Conservation (phyloP, 2,888 invertebrate species). For the Tolmerus cingulatus region DNA sequence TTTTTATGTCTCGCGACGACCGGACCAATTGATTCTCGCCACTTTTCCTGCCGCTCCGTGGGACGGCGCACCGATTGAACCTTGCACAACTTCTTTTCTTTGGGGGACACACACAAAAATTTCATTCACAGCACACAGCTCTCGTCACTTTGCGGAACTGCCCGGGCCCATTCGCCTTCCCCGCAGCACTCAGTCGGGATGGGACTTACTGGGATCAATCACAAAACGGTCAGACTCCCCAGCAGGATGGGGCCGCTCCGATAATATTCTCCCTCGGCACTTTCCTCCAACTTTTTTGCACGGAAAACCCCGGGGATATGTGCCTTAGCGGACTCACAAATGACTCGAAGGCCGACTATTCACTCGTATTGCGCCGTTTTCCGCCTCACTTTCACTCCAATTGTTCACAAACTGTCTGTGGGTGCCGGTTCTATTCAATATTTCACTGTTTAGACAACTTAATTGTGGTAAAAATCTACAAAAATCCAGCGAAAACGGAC, state of each 20-base stretch:
- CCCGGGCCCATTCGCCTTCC: not conserved
- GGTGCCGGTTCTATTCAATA: not conserved
- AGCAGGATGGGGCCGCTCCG: not conserved
- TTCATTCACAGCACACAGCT: constrained; percentile 24
- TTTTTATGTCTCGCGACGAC: constrained; percentile 25
- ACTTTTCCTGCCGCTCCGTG: not conserved
- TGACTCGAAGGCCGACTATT: not conserved
- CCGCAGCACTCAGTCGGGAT: not conserved
- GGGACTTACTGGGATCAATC: not conserved
- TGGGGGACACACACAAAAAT: constrained; percentile 8
- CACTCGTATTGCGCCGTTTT: not conserved
- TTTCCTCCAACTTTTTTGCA: constrained; percentile 21
- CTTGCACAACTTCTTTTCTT: constrained; percentile 42
- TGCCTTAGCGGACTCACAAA: not conserved
- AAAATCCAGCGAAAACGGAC: constrained; percentile 43
- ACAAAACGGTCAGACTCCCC: not conserved
- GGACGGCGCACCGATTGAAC: not conserved
- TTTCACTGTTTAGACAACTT: constrained; percentile 8
- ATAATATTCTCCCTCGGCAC: not conserved
- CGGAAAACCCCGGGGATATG: constrained; percentile 36
- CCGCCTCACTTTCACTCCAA: not conserved
- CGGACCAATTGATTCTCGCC: not conserved
- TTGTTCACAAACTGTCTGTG: constrained; percentile 12
- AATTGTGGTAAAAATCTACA: constrained; percentile 39
- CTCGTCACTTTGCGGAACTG: not conserved